Conservation (phyloP, 2,113 vertebrate genomes). For the Orientallactaga bullata region DNA sequence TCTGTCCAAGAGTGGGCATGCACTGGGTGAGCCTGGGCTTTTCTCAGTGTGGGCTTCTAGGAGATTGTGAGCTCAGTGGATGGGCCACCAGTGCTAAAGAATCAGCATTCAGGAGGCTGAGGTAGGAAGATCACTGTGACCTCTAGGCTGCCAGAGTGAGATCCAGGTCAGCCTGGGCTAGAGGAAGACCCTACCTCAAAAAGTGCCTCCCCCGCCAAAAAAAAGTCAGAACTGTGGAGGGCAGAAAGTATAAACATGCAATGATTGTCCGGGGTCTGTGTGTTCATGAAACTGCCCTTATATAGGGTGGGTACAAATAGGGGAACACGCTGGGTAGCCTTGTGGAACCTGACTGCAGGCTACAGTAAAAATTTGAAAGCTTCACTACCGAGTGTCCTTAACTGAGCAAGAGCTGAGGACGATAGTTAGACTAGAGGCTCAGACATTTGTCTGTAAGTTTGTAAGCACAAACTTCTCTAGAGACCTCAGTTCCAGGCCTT, state of each 20-base stretch:
- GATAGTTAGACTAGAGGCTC: background rate
- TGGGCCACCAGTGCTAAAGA: background rate
- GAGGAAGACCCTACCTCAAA: too few species aligned
- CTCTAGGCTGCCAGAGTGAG: background rate
- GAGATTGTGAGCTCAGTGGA: too few species aligned
- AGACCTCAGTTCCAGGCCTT: too few species aligned
- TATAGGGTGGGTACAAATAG: too few species aligned
- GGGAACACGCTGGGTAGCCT: background rate
- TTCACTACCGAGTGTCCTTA: background rate
- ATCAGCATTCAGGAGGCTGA: too few species aligned
- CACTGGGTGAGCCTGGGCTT: rapidly evolving
- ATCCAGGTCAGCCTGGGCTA: too few species aligned
- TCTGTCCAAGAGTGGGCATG: rapidly evolving
- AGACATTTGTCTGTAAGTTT: background rate
- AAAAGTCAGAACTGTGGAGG: background rate
- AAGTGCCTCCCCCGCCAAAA: too few species aligned
- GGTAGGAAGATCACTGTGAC: too few species aligned
- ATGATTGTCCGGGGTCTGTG: background rate
- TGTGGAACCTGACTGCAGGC: background rate
- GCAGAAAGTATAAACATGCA: background rate
- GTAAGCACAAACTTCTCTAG: background rate
- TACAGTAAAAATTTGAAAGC: background rate
- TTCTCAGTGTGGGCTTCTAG: background rate
- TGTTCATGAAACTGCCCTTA: too few species aligned
- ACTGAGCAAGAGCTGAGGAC: background rate